phyloP scores from a whole-genome alignment of 53 echinoderm and acorn worm genomes.

The Temnopleurus reevesii region DNA sequence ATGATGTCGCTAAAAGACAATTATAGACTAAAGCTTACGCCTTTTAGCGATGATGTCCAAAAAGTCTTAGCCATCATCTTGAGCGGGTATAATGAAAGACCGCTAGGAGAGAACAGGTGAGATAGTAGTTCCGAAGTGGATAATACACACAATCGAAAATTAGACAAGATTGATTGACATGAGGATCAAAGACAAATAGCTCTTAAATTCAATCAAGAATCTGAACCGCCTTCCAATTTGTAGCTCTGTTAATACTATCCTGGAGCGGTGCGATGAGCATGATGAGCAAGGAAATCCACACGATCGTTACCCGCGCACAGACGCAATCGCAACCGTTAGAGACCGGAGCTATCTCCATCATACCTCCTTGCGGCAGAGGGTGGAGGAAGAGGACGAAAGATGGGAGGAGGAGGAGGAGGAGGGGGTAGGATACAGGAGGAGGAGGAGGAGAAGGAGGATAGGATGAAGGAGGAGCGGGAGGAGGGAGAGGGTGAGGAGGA shows the following conservation, averaged over 20 bases:
- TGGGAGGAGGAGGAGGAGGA: not conserved
- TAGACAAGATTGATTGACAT: slow-evolving; percentile 58
- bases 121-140: slow-evolving; percentile 8
- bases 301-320: slow-evolving; percentile 30
- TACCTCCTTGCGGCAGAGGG: not conserved
- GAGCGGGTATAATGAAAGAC: not conserved
- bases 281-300: slow-evolving; percentile 12
- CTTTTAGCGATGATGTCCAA: not conserved
- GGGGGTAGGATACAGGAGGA: not conserved
- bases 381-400: not conserved
- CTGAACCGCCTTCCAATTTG: slow-evolving; percentile 50
- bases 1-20: too few relatives aligned
- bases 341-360: not conserved
- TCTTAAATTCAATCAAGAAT: slow-evolving; percentile 60
- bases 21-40: slow-evolving; percentile 16
- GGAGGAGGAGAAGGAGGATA: not conserved
- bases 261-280: slow-evolving; percentile 16
- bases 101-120: slow-evolving; percentile 31
- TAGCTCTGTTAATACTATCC: slow-evolving; percentile 45
- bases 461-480: not conserved
- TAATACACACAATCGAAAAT: slow-evolving; percentile 59
- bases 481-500: not conserved
- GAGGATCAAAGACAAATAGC: slow-evolving; percentile 61
- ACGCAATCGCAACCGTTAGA: slow-evolving; percentile 38
- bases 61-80: not conserved